Conservation (phyloP, 1,140 invertebrate species). For the Alviniconcha marisindica region DNA sequence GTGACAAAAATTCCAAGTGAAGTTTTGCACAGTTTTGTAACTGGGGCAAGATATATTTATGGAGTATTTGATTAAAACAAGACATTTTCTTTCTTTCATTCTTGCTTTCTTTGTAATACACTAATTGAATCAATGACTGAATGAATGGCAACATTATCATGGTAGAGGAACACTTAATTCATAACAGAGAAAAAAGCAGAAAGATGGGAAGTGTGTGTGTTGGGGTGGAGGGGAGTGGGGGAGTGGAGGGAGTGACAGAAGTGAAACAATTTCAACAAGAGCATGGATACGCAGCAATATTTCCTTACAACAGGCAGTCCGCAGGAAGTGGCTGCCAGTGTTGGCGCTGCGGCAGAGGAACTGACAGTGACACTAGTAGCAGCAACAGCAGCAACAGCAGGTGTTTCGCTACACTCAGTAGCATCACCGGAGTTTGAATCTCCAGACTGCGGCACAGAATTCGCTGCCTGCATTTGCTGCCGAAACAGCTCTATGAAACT, state of each 20-base stretch:
- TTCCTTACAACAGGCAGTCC: conserved; percentile 11
- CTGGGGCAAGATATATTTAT: too few species aligned
- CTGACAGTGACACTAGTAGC: too few species aligned
- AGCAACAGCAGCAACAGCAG: neutral
- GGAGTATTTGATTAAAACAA: too few species aligned
- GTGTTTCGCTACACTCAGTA: neutral
- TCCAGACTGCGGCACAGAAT: neutral
- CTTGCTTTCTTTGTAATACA: too few species aligned
- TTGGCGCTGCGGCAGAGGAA: neutral
- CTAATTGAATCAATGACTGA: too few species aligned
- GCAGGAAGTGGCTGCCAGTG: neutral
- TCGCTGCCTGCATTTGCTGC: conserved; percentile 20
- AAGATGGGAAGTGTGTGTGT: neutral
- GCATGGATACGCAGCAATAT: neutral
- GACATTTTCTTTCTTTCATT: too few species aligned
- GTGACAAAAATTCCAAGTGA: too few species aligned
- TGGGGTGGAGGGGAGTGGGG: neutral
- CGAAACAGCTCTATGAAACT: conserved; percentile 32
- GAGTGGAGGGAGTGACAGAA: neutral
- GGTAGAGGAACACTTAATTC: too few species aligned
- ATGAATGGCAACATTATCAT: too few species aligned
- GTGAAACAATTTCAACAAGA: neutral
- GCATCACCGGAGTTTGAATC: neutral
- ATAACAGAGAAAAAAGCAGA: neutral
- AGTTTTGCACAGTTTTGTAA: too few species aligned